These are phyloP conservation scores for Seira ritae DNA, from an alignment of 2,888 invertebrate genomes.

Conservation along the genomic window DNA sequence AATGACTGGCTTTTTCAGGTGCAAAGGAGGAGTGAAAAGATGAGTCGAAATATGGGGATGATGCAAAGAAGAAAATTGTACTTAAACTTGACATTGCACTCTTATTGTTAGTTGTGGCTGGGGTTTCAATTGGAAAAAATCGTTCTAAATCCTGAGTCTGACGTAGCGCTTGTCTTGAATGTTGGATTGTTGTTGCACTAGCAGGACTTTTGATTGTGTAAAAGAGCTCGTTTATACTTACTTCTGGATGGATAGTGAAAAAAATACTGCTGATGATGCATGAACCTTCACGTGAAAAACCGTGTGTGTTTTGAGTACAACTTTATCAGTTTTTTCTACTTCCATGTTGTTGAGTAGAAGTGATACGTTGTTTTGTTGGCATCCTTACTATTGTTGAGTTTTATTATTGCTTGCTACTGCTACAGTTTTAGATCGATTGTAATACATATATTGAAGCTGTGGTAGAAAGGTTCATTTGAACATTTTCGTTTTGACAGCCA, in stretches of 20 bases:
- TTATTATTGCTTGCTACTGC: neutral
- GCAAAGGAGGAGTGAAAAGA: neutral
- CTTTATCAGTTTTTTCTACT: neutral
- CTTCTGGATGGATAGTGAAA: neutral
- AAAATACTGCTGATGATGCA: neutral
- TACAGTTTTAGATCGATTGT: neutral
- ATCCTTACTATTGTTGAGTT: neutral
- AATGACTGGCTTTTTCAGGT: neutral
- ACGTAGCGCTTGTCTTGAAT: too few species aligned
- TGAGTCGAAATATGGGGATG: neutral
- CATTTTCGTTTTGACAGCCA: slow-evolving; percentile 46
- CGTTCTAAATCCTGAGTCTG: slow-evolving; percentile 2
- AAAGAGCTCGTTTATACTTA: too few species aligned
- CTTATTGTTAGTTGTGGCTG: slow-evolving; percentile 56
- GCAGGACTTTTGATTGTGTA: too few species aligned
- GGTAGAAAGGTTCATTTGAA: slow-evolving; percentile 26
- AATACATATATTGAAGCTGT: neutral
- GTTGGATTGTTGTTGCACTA: slow-evolving; percentile 2
- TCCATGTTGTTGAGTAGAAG: neutral
- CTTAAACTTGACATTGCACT: slow-evolving; percentile 60
- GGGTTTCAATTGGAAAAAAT: slow-evolving; percentile 59
- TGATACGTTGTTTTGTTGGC: neutral
- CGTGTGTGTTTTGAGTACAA: neutral
- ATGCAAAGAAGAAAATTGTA: neutral
- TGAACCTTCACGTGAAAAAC: neutral